Evolutionary conservation across 2,113 vertebrate genomes (phyloP).

Genomic region (Cepphus grylle): DNA sequence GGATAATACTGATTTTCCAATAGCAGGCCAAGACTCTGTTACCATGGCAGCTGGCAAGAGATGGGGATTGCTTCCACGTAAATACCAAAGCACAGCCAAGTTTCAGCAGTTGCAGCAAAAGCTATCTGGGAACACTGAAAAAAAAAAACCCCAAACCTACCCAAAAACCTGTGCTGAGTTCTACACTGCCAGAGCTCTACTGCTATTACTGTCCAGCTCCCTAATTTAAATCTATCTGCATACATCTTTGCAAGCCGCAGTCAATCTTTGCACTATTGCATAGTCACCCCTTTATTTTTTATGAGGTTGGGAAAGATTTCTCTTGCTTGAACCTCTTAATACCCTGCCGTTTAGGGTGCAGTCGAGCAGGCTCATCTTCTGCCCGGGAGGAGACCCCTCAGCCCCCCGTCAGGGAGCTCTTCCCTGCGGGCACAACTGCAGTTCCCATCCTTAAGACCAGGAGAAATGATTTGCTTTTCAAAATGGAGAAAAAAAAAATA

Average conservation of each 20-base stretch:
- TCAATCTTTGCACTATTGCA: background rate
- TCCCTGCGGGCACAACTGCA: conserved; percentile 7
- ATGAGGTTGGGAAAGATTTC: background rate
- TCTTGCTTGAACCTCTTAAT: background rate
- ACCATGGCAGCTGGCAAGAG: conserved; percentile 39
- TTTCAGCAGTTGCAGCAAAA: conserved; percentile 30
- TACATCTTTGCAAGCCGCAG: background rate
- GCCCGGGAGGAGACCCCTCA: background rate
- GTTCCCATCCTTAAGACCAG: background rate
- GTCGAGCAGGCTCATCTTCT: background rate
- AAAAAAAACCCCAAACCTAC: background rate
- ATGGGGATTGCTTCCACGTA: conserved; percentile 32
- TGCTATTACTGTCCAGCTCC: background rate
- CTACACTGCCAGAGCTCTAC: background rate
- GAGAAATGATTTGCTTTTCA: conserved; percentile 55
- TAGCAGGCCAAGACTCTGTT: background rate
- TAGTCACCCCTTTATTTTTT: background rate
- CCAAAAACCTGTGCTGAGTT: background rate
- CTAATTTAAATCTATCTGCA: background rate
- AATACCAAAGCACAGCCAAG: conserved; percentile 40
- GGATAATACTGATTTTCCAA: background rate
- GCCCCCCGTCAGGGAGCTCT: background rate
- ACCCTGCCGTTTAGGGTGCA: background rate
- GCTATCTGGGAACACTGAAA: background rate
- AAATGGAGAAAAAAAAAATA: background rate